phyloP scores from a whole-genome alignment of 2,113 vertebrate species.

The Limanda limanda region DNA sequence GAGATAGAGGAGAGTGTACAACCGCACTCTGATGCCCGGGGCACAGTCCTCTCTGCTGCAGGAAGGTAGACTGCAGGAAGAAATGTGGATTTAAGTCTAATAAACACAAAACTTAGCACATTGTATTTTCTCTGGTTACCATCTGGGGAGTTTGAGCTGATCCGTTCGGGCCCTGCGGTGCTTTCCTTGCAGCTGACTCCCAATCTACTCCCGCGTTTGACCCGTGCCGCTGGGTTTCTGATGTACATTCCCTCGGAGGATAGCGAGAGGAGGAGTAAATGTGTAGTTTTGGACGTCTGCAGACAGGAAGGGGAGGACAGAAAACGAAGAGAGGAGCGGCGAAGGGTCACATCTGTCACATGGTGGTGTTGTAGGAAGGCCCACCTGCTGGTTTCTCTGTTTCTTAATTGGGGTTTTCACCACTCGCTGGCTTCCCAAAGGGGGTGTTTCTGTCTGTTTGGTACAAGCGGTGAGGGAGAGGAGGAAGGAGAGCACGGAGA shows the following conservation, averaged over 20 bases:
- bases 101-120: slow-evolving; percentile 11
- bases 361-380: slow-evolving; percentile 14
- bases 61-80: neutral
- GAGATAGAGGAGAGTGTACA: slow-evolving; percentile 2
- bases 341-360: slow-evolving; percentile 59
- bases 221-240: slow-evolving; percentile 39
- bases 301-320: neutral
- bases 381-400: slow-evolving; percentile 57
- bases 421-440: slow-evolving; percentile 53
- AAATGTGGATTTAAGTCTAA: slow-evolving; percentile 10
- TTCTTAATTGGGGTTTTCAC: slow-evolving; percentile 69
- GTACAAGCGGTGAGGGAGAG: slow-evolving; percentile 7
- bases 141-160: neutral
- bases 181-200: slow-evolving; percentile 29
- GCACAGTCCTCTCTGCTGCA: neutral
- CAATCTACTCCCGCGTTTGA: slow-evolving; percentile 54
- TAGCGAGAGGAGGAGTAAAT: slow-evolving; percentile 12
- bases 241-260: slow-evolving; percentile 8
- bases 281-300: slow-evolving; percentile 13
- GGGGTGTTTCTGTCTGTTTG: slow-evolving; percentile 37
- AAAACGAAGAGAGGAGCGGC: slow-evolving; percentile 13
- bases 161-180: slow-evolving; percentile 9
- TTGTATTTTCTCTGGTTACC: slow-evolving; percentile 26
- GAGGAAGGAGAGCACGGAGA: slow-evolving; percentile 16
- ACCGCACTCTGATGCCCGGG: slow-evolving; percentile 4